phyloP scores from a whole-genome alignment of 2,113 vertebrate species.

The Gasterosteus aculeatus region DNA sequence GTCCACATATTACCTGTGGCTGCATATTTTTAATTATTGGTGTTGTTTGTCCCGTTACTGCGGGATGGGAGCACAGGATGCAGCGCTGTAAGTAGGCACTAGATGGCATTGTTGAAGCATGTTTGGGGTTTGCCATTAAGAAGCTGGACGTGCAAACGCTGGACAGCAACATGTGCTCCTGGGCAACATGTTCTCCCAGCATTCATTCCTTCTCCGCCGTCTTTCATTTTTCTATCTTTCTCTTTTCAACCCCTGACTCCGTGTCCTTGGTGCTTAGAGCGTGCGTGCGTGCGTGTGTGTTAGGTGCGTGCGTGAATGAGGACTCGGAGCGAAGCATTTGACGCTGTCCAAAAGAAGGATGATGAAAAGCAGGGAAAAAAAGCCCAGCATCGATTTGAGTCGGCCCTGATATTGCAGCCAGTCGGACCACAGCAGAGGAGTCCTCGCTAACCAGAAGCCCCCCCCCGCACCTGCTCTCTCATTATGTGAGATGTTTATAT shows the following conservation, averaged over 20 bases:
- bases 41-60: not conserved
- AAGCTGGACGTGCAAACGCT: constrained; percentile 29
- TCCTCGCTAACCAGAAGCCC: constrained; percentile 43
- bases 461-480: constrained; percentile 35
- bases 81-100: constrained; percentile 30
- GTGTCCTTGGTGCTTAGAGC: not conserved
- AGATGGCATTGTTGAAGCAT: constrained; percentile 70
- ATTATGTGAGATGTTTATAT: constrained; percentile 40
- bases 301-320: constrained; percentile 24
- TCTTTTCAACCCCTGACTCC: constrained; percentile 16
- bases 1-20: not conserved
- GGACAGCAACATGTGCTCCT: constrained; percentile 65
- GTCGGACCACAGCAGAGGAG: constrained; percentile 40
- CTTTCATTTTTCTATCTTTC: constrained; percentile 38
- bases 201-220: constrained; percentile 37
- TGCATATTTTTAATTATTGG: not conserved
- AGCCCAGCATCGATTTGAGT: constrained; percentile 65
- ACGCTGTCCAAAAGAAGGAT: constrained; percentile 63
- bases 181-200: constrained; percentile 48
- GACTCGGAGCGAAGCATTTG: constrained; percentile 45
- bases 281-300: not conserved
- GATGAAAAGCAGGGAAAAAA: constrained; percentile 63
- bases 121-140: constrained; percentile 1
- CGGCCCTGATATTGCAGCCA: constrained; percentile 57
- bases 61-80: not conserved